Evolutionary conservation across 2,113 vertebrate species (phyloP), one percentile per base, ranked within the genome.

Genomic region (Clarias magur): DNA sequence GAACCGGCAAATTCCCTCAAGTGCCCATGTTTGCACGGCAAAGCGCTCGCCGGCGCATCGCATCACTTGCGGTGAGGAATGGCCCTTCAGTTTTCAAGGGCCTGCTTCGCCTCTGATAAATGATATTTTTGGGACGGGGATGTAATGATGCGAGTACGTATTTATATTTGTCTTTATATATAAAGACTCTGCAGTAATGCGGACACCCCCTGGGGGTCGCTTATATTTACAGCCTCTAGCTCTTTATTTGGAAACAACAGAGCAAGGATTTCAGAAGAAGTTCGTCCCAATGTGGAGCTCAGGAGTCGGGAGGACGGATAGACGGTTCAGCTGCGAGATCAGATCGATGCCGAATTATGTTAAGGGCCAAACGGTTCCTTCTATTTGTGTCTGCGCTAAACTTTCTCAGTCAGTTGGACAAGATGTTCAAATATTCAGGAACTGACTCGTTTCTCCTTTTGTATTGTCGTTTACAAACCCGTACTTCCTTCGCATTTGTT

Each of bases 71-170:
- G 12, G 80, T 15, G 53, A 54, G 83, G 54, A 87, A 83, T 83
- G 80, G 80, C 54, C 38, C 59, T 79, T 53, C 65, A 81, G 53
- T 11, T 81, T 82, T 80, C 5, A 23, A 87, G 68, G 80, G n/a
- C 34, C 72, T 62, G 81, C 72, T 82, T 76, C 76, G 80, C 59
- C 17, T 54, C 19, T 75, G 57, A 83, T 82, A 83, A 82, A 65
- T 73, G 30, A 82, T 87, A 87, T 83, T 83, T 59, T 76, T 63
- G 59, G 80, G 59, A 48, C 27, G 3, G 80, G 65, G 19, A 73
- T 12, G n/a, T 79, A 80, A 80, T 54, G 73, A 65, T 78, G 59
- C 27, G 16, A 30, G 56, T 57, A 21, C 23, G 23, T 12, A 34
- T 70, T 7, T 17, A 27, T 67, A 67, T 67, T 4, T 67, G 4